A percentile compares a stretch with the other conserved stretches of the same genome.
Conservation (phyloP, 2,888 invertebrate species). For the Apotomis betuletana region DNA sequence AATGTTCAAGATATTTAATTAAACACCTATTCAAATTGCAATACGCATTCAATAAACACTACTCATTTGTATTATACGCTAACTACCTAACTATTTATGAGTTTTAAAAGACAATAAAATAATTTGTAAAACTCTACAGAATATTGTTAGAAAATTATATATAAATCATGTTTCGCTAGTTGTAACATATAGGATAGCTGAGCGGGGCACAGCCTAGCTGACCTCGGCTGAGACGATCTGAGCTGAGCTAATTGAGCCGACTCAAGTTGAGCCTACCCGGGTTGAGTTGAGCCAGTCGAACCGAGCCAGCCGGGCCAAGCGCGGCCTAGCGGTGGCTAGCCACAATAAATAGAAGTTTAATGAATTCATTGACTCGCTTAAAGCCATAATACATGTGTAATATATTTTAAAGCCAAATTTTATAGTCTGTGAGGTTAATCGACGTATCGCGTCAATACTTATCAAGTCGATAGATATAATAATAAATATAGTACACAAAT, state of each 20-base stretch:
- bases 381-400: conserved; percentile 79
- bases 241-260: neutral
- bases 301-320: conserved; percentile 8
- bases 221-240: neutral
- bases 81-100: conserved; percentile 68
- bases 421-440: conserved; percentile 83
- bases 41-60: conserved; percentile 67
- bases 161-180: conserved; percentile 71
- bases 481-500: conserved; percentile 78
- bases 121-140: conserved; percentile 78
- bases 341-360: conserved; percentile 74
- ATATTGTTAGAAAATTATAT: conserved; percentile 81
- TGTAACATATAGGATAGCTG: conserved; percentile 64
- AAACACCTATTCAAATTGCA: conserved; percentile 67
- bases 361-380: conserved; percentile 79
- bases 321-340: conserved; percentile 40
- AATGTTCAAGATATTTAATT: conserved; percentile 57
- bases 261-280: neutral
- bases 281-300: neutral
- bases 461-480: conserved; percentile 75
- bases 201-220: conserved; percentile 15
- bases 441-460: conserved; percentile 74
- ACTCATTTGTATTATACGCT: conserved; percentile 65
- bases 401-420: conserved; percentile 84
- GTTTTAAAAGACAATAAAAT: conserved; percentile 72